A percentile compares a stretch with the other conserved stretches of the same genome.
phyloP scores from a whole-genome alignment of 37 sponge, comb jelly and placozoan genomes.

The Hormiphora californensis region DNA sequence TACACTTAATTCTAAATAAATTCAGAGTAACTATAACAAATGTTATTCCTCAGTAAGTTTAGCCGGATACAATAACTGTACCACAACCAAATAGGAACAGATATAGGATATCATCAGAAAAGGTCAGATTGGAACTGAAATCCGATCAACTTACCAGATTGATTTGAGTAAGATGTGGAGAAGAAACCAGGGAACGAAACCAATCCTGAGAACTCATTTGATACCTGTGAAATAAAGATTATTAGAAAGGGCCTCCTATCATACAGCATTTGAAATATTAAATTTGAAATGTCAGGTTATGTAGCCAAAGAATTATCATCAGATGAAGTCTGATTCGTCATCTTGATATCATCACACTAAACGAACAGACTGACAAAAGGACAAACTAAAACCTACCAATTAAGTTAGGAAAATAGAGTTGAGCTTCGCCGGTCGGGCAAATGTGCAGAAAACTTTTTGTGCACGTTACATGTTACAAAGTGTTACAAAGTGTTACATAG shows the following conservation, averaged over 20 bases:
- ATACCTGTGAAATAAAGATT: too few relatives aligned
- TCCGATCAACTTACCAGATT: too few relatives aligned
- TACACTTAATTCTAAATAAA: too few relatives aligned
- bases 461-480: too few relatives aligned
- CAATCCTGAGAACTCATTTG: background rate
- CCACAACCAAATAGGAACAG: background rate
- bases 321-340: conserved; percentile 11
- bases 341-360: conserved; percentile 38
- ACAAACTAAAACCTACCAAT: background rate
- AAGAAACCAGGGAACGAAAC: background rate
- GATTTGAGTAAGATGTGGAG: background rate
- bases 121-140: too few relatives aligned
- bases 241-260: too few relatives aligned
- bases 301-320: background rate
- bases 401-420: background rate
- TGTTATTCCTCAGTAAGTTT: background rate
- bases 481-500: too few relatives aligned
- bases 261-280: background rate
- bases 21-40: conserved; percentile 32
- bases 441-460: too few relatives aligned
- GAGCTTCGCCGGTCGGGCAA: too few relatives aligned
- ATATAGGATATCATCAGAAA: too few relatives aligned
- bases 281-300: background rate
- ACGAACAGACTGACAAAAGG: too few relatives aligned
- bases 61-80: background rate